A percentile compares a stretch with the other conserved stretches of the same genome.
These are phyloP conservation scores for Coturnix japonica DNA, from an alignment of 2,113 vertebrate genomes.

Conservation along the genomic window DNA sequence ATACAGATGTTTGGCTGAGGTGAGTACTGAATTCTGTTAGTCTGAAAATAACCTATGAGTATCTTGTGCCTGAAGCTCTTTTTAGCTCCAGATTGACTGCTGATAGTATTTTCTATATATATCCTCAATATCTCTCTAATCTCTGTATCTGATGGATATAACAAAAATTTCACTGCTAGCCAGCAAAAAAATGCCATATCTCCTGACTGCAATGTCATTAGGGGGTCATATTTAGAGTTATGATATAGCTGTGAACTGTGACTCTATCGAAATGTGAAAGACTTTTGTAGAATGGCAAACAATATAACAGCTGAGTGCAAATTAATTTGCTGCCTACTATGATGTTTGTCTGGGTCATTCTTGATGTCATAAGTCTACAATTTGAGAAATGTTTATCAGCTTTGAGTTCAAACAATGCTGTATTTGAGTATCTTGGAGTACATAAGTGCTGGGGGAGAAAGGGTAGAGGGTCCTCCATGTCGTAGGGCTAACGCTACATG, in stretches of 20 bases:
- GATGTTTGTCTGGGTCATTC: neutral
- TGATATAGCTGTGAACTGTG: neutral
- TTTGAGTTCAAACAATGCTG: neutral
- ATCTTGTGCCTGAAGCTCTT: neutral
- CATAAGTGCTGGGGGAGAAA: fast-evolving
- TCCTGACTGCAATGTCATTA: neutral
- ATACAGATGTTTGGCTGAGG: neutral
- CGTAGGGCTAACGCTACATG: fast-evolving
- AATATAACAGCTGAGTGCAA: neutral
- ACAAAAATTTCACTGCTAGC: neutral
- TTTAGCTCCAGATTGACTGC: neutral
- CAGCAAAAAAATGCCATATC: neutral
- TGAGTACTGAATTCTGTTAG: neutral
- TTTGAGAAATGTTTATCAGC: neutral
- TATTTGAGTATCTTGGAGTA: neutral
- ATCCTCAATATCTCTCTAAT: neutral
- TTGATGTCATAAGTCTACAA: neutral
- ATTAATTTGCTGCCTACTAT: neutral
- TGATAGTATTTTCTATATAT: neutral
- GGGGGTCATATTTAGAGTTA: neutral
- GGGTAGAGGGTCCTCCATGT: neutral
- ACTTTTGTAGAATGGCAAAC: neutral
- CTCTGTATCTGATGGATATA: neutral
- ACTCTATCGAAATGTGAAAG: neutral
- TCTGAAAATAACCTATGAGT: constrained; percentile 6